Base-by-base conservation (phyloP, 2,888 invertebrate species). In the Polylopha cassiicola region DNA sequence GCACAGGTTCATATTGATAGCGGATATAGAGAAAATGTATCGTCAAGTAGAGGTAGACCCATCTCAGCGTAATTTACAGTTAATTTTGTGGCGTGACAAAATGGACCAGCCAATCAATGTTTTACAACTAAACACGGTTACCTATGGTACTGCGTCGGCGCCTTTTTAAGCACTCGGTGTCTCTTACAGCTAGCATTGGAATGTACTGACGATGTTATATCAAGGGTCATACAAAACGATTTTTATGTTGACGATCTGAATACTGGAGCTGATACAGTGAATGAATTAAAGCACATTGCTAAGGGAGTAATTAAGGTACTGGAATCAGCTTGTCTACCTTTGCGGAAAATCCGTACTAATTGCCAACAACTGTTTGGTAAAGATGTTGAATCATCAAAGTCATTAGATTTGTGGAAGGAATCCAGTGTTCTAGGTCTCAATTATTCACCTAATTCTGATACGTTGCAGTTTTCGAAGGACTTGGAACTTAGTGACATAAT, bases 11-110 rank as follows among this genome's bases (percentile, higher is more conserved):
- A 28, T 44, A 0, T 3, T 45, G 5, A 26, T 38, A 2, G 45
- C 14, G 7, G 48, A 48, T 6, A 37, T 47, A 2, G 36, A 37
- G 21, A 43, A 48, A 32, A 31, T 39, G 31, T 45, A 43, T 7
- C 5, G 44, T 3, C 39, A 39, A 7, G 10, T 30, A 2, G 6
- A 11, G 14, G 8, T 38, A 2, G 20, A 30, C 7, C 24, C 23
- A n/a, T 38, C 37, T 13, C 30, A 30, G 24, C 22, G 37, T 16
- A 22, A 37, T n/a, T 11, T 23, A 3, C 24, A 24, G 9, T 30
- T 15, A 4, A 38, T 38, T 3, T 30, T 38, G 7, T 38, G 37
- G 37, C 7, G 37, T 4, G 13, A 38, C 7, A 20, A 38, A 2
- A 11, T 24, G 8, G 3, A 16, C 9, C 8, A n/a, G n/a, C 30